These are phyloP conservation scores for Cabera pusaria DNA, from an alignment of 2,888 invertebrate species.

Conservation along the genomic window DNA sequence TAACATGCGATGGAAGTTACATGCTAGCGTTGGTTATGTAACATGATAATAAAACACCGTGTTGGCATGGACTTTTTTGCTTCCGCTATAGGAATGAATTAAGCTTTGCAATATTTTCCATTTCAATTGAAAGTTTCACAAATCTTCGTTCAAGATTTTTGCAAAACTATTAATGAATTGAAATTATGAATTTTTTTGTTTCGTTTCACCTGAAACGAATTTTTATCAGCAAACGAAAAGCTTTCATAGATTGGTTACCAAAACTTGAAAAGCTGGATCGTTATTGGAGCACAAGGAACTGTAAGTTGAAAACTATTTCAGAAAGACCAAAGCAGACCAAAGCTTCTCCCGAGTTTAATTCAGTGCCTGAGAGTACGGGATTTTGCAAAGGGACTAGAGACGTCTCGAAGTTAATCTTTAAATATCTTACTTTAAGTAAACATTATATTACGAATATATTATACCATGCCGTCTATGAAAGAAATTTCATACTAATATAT, in stretches of 20 bases:
- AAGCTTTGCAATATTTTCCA: slow-evolving; percentile 5
- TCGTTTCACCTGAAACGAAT: too few species aligned
- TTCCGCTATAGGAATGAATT: slow-evolving; percentile 5
- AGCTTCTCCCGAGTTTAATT: slow-evolving; percentile 26
- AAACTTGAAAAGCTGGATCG: slow-evolving; percentile 18
- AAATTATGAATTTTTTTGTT: too few species aligned
- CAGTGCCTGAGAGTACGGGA: slow-evolving; percentile 21
- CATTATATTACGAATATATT: too few species aligned
- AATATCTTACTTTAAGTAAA: too few species aligned
- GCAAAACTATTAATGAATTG: neutral
- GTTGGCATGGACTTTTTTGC: slow-evolving; percentile 6
- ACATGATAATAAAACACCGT: slow-evolving; percentile 23
- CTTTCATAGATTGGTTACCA: slow-evolving; percentile 17
- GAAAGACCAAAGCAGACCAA: slow-evolving; percentile 29
- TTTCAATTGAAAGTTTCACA: neutral
- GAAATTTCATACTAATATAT: too few species aligned
- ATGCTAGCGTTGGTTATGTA: slow-evolving; percentile 17
- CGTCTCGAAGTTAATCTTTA: too few species aligned
- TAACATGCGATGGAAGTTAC: slow-evolving; percentile 23
- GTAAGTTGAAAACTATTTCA: slow-evolving; percentile 27
- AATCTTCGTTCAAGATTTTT: neutral
- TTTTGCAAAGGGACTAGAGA: slow-evolving; percentile 14
- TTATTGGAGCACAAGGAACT: slow-evolving; percentile 27
- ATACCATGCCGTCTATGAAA: too few species aligned
- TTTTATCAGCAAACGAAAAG: slow-evolving; percentile 15